Conservation (phyloP, 2,888 invertebrate species). For the Ischnus inquisitorius region DNA sequence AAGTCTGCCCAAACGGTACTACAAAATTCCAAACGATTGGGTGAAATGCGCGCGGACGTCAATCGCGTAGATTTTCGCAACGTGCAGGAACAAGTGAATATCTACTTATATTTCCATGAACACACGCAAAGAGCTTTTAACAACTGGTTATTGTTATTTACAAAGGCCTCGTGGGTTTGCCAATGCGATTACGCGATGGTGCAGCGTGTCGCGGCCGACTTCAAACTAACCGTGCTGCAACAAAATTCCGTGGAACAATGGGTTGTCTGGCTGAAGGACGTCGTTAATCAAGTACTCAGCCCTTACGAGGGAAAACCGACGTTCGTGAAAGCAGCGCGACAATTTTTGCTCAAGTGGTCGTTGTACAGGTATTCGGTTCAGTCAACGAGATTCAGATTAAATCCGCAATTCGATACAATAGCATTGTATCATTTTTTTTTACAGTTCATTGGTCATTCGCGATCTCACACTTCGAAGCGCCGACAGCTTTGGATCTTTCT, state of each 20-base stretch:
- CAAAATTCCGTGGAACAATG: conserved; percentile 98
- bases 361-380: conserved; percentile 92
- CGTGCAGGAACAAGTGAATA: conserved; percentile 92
- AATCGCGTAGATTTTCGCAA: conserved; percentile 99
- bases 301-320: conserved; percentile 94
- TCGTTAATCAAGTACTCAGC: conserved; percentile 95
- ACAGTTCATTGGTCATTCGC: conserved; percentile 98
- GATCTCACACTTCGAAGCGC: conserved; percentile 98
- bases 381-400: background rate
- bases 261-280: conserved; percentile 98
- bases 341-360: conserved; percentile 99
- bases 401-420: background rate
- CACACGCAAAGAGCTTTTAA: background rate
- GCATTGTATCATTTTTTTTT: background rate
- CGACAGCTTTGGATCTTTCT: conserved; percentile 99
- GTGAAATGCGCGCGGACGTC: conserved; percentile 98
- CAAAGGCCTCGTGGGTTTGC: conserved; percentile 98
- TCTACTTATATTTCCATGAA: background rate
- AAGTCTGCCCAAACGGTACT: conserved; percentile 98
- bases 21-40: conserved; percentile 97
- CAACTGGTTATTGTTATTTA: too few species aligned
- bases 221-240: conserved; percentile 95
- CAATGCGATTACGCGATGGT: conserved; percentile 96
- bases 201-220: conserved; percentile 95
- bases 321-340: conserved; percentile 94